Conservation (phyloP, 2,113 vertebrate species). For the Limnothrissa miodon region DNA sequence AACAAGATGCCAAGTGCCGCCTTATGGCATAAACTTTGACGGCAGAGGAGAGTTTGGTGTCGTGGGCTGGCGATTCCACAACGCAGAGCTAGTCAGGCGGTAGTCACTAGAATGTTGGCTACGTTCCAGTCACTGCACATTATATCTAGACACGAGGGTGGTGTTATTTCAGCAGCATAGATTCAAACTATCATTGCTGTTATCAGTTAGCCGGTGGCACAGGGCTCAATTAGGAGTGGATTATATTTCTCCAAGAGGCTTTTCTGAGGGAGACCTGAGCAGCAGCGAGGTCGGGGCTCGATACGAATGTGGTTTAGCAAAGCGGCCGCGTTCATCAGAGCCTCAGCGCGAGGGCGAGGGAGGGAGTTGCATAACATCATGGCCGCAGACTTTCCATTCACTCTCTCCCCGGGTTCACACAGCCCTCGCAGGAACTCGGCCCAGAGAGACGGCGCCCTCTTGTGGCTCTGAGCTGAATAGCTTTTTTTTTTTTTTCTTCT, state of each 20-base stretch:
- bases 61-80: too few relatives aligned
- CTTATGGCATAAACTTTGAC: background rate
- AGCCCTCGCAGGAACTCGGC: background rate
- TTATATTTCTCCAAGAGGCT: background rate
- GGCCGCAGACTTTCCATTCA: constrained; percentile 50
- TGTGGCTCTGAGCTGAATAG: background rate
- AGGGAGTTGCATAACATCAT: constrained; percentile 52
- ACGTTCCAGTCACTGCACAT: background rate
- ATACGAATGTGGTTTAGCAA: background rate
- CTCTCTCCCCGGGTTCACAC: background rate
- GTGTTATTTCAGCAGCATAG: background rate
- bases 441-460: background rate
- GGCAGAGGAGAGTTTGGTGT: background rate
- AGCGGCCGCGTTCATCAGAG: constrained; percentile 19
- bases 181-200: background rate
- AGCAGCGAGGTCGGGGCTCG: background rate
- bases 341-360: background rate
- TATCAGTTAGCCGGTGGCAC: background rate
- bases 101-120: background rate
- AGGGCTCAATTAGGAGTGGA: background rate
- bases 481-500: background rate
- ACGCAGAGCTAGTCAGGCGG: background rate
- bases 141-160: background rate
- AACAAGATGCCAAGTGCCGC: background rate
- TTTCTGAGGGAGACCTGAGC: background rate